phyloP scores from a whole-genome alignment of 2,797 vertebrate species.

The Phataginus tricuspis region DNA sequence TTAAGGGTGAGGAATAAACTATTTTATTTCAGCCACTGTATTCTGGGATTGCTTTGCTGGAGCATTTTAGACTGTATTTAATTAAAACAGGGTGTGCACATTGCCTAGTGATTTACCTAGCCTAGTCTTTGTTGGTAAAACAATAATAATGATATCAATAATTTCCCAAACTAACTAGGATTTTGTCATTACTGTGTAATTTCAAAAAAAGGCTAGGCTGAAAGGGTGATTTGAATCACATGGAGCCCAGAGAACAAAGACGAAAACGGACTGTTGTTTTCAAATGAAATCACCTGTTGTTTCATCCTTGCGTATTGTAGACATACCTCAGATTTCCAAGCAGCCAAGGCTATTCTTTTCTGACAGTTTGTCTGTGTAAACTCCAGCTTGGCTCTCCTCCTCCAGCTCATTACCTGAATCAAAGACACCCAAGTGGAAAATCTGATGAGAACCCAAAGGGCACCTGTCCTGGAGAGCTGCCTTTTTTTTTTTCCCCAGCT shows the following conservation, averaged over 20 bases:
- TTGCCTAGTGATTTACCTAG: background rate
- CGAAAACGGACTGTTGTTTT: background rate
- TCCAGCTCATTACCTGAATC: constrained; percentile 66
- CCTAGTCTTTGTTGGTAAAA: background rate
- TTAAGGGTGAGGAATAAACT: background rate
- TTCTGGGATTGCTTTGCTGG: background rate
- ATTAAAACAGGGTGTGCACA: constrained; percentile 20
- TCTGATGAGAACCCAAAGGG: background rate
- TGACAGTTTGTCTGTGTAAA: constrained; percentile 7
- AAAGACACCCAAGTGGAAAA: constrained; percentile 37
- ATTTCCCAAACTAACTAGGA: background rate
- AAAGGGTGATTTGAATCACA: background rate
- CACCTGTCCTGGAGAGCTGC: background rate
- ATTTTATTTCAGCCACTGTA: background rate
- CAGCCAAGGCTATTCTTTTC: constrained; percentile 42
- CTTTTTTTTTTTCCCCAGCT: background rate
- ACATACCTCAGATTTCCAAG: constrained; percentile 64
- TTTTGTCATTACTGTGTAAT: background rate
- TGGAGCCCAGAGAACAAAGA: background rate
- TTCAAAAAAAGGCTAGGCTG: background rate
- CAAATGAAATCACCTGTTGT: background rate
- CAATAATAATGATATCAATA: background rate
- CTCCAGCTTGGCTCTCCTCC: constrained; percentile 59
- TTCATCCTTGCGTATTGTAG: background rate
- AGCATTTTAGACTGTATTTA: background rate